These are phyloP conservation scores for Athene cunicularia DNA, from an alignment of 2,113 vertebrate species.

Conservation along the genomic window DNA sequence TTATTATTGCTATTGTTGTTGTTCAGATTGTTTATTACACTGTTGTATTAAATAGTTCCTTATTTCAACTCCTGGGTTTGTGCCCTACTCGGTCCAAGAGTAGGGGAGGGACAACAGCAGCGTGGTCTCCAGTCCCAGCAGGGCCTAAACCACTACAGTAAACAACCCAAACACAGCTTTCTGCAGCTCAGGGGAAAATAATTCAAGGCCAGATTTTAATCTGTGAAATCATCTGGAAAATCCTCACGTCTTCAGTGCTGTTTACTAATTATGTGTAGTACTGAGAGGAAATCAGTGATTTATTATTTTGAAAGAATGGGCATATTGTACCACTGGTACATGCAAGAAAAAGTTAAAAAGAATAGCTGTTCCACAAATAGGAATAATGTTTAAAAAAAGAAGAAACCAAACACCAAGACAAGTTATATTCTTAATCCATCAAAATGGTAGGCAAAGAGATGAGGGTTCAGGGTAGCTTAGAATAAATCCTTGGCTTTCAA, in stretches of 20 bases:
- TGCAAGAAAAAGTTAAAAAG: not conserved
- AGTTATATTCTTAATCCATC: not conserved
- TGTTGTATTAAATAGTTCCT: too few species aligned
- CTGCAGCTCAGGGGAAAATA: not conserved
- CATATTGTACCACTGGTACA: not conserved
- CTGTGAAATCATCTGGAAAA: not conserved
- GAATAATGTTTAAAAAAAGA: not conserved
- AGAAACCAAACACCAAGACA: not conserved
- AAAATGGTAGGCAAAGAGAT: not conserved
- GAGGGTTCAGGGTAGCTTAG: not conserved
- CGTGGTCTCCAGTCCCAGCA: too few species aligned
- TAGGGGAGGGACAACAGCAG: too few species aligned
- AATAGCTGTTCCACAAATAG: not conserved
- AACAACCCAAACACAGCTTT: not conserved
- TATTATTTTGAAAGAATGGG: not conserved
- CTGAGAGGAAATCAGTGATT: not conserved
- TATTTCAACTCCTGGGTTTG: too few species aligned
- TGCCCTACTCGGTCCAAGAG: too few species aligned
- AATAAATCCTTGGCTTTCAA: not conserved
- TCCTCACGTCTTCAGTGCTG: not conserved
- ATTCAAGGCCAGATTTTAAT: not conserved
- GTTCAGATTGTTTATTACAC: too few species aligned
- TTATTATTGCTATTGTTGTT: too few species aligned
- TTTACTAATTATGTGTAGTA: not conserved
- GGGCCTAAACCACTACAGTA: not conserved